Percentiles rank a stretch among this genome's conserved stretches.
These are phyloP conservation scores for Tauraco hartlaubi DNA, from an alignment of 2,797 vertebrate species.

Conservation along the genomic window DNA sequence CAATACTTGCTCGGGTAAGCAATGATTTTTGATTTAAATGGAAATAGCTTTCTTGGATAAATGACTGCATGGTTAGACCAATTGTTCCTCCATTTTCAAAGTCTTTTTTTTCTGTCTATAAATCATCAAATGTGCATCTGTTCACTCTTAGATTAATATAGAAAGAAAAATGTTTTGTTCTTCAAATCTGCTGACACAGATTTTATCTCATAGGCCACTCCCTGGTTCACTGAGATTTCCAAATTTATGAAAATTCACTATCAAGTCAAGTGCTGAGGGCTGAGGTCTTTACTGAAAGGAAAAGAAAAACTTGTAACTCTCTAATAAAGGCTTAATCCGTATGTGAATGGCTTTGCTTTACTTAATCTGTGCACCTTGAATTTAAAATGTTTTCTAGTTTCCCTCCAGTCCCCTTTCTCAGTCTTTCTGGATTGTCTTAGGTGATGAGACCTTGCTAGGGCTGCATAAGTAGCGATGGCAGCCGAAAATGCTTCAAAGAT, in stretches of 20 bases:
- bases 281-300: not conserved
- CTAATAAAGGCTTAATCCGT: not conserved
- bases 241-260: not conserved
- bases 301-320: not conserved
- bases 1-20: conserved; percentile 40
- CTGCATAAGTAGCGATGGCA: not conserved
- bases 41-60: conserved; percentile 44
- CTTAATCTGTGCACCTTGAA: not conserved
- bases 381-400: not conserved
- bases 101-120: not conserved
- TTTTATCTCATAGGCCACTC: not conserved
- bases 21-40: conserved; percentile 46
- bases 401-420: not conserved
- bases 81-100: conserved; percentile 31
- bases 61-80: conserved; percentile 9
- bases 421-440: not conserved
- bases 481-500: not conserved
- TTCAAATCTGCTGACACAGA: not conserved
- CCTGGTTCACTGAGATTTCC: not conserved
- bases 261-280: not conserved
- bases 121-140: not conserved
- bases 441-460: not conserved
- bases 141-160: not conserved
- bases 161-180: not conserved
- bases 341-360: not conserved